Evolutionary conservation across 2,888 invertebrate genomes (phyloP).

Genomic region (Apocheima hispidaria): DNA sequence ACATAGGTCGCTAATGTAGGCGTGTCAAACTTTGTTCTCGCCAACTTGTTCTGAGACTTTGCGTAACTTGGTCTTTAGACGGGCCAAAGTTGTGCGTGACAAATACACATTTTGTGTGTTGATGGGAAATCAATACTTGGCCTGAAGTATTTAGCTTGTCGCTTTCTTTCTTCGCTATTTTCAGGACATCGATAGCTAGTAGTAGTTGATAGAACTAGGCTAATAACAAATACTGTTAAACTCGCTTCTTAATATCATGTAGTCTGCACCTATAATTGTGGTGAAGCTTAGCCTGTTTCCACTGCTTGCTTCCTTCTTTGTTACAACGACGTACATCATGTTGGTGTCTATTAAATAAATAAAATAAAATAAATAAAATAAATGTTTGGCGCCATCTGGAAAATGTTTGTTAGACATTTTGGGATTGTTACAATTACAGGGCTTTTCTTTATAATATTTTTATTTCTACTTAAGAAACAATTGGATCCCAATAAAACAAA

Average conservation of each 20-base stretch:
- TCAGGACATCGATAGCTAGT: conserved; percentile 32
- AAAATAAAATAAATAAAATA: no score
- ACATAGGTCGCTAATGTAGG: conserved; percentile 26
- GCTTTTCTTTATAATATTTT: no score
- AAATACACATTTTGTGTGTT: conserved; percentile 61
- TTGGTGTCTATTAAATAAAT: no score
- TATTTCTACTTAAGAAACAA: no score
- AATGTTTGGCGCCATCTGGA: not conserved
- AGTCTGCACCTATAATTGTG: no score
- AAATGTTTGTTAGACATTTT: not conserved
- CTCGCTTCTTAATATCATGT: no score
- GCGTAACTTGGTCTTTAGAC: conserved; percentile 29
- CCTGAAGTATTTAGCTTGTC: conserved; percentile 30
- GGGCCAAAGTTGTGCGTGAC: conserved; percentile 64
- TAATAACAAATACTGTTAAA: no score
- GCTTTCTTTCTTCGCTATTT: conserved; percentile 38
- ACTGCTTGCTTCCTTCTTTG: no score
- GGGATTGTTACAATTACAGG: no score
- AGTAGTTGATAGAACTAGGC: conserved; percentile 1
- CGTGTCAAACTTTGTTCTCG: conserved; percentile 24
- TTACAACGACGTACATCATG: no score
- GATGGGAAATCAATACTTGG: conserved; percentile 68
- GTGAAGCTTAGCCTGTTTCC: no score
- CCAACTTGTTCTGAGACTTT: conserved; percentile 30
- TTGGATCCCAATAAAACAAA: no score